These are phyloP conservation scores for Haliclystus octoradiatus DNA, from an alignment of 30 jellyfish, hydroid and myxozoan genomes.

Conservation along the genomic window DNA sequence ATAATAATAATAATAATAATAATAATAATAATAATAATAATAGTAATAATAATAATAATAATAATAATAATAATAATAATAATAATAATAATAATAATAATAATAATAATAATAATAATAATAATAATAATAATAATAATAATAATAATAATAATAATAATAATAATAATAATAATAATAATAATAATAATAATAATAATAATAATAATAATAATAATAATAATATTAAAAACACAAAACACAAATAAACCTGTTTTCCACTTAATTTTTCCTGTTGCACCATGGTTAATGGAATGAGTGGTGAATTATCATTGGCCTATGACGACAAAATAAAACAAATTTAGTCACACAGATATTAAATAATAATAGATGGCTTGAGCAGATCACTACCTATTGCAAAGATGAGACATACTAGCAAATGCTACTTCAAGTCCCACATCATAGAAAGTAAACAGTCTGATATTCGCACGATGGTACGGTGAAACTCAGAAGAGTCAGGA, in stretches of 20 bases:
- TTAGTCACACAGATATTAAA: no score
- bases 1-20: background rate
- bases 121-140: background rate
- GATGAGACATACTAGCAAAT: no score
- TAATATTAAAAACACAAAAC: no score
- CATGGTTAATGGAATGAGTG: slow-evolving; percentile 68
- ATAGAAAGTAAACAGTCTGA: no score
- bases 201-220: no score
- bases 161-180: background rate
- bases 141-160: background rate
- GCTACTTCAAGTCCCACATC: no score
- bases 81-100: no score
- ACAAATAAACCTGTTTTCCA: slow-evolving; percentile 78
- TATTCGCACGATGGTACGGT: no score
- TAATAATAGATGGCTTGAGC: no score
- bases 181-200: background rate
- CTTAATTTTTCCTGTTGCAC: slow-evolving; percentile 95
- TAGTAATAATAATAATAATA: slow-evolving; percentile 1
- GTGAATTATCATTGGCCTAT: slow-evolving; percentile 81
- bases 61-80: background rate
- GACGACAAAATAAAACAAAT: background rate
- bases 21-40: background rate
- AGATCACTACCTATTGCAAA: no score
- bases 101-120: background rate
- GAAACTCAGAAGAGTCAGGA: no score